Conservation (phyloP, 2,113 vertebrate species). For the Oenanthe oenanthe region DNA sequence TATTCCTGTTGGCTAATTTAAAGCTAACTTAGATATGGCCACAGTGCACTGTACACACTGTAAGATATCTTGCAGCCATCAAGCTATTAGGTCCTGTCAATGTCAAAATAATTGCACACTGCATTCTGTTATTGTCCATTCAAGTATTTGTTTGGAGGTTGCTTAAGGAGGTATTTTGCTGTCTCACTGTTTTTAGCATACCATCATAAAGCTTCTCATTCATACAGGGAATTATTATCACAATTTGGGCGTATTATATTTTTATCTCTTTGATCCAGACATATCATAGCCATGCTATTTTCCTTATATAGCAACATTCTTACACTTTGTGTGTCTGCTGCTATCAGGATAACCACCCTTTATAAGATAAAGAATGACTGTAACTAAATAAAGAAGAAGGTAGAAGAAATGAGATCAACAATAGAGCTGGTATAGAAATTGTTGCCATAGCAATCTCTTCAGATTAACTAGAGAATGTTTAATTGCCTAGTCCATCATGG, state of each 20-base stretch:
- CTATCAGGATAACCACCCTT: neutral
- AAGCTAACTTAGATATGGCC: neutral
- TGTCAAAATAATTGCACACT: neutral
- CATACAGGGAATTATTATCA: neutral
- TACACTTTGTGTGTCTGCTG: neutral
- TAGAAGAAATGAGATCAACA: slow-evolving; percentile 8
- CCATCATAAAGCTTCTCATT: neutral
- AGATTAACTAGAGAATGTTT: slow-evolving; percentile 46
- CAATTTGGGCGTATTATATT: neutral
- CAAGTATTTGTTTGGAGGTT: neutral
- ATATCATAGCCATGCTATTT: neutral
- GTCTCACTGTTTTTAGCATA: neutral
- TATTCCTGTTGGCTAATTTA: neutral
- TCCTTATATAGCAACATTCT: neutral
- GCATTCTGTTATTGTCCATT: neutral
- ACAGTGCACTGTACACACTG: neutral
- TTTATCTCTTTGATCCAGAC: neutral
- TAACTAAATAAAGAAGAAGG: slow-evolving; percentile 19
- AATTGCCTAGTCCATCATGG: slow-evolving; percentile 15
- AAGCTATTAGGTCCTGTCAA: neutral
- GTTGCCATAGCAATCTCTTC: slow-evolving; percentile 47
- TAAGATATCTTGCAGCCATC: neutral
- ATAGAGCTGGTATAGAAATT: slow-evolving; percentile 18
- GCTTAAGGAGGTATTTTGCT: neutral
- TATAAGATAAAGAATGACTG: neutral